phyloP scores from a whole-genome alignment of 2,888 invertebrate species.

The Melolontha melolontha region DNA sequence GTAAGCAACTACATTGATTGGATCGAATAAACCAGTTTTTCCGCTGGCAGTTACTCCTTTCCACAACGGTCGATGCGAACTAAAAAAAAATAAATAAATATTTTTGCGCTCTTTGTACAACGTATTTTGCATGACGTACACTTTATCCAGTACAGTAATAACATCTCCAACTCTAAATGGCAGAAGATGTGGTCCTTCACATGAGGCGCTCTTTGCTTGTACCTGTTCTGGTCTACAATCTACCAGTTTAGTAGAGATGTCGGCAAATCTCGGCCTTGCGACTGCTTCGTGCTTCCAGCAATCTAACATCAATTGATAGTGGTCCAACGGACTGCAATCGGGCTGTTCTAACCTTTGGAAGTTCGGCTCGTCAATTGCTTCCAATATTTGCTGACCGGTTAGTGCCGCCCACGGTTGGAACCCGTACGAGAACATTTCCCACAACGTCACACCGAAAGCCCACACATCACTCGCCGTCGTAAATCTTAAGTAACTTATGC shows the following conservation, averaged over 20 bases:
- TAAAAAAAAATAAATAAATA: conserved; percentile 48
- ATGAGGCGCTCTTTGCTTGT: conserved; percentile 75
- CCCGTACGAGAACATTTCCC: conserved; percentile 99
- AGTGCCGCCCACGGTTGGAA: conserved; percentile 98
- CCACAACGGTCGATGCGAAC: conserved; percentile 81
- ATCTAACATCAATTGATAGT: conserved; percentile 91
- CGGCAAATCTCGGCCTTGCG: conserved; percentile 90
- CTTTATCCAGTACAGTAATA: conserved; percentile 91
- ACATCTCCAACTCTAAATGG: conserved; percentile 89
- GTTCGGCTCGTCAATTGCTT: conserved; percentile 94
- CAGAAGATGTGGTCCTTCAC: conserved; percentile 75
- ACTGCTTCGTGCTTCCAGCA: conserved; percentile 96
- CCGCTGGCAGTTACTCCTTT: conserved; percentile 91
- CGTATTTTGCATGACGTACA: conserved; percentile 62
- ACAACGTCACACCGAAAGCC: conserved; percentile 97
- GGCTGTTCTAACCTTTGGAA: conserved; percentile 92
- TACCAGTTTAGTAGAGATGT: conserved; percentile 81
- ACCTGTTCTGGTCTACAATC: conserved; percentile 94
- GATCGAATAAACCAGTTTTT: conserved; percentile 94
- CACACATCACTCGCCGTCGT: conserved; percentile 98
- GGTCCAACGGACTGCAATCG: conserved; percentile 93
- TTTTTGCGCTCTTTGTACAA: no score
- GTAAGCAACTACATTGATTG: conserved; percentile 89
- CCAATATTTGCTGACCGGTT: conserved; percentile 89
- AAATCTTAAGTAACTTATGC: conserved; percentile 94